Conservation (phyloP, 2,888 invertebrate species). For the Nomada hirtipes region DNA sequence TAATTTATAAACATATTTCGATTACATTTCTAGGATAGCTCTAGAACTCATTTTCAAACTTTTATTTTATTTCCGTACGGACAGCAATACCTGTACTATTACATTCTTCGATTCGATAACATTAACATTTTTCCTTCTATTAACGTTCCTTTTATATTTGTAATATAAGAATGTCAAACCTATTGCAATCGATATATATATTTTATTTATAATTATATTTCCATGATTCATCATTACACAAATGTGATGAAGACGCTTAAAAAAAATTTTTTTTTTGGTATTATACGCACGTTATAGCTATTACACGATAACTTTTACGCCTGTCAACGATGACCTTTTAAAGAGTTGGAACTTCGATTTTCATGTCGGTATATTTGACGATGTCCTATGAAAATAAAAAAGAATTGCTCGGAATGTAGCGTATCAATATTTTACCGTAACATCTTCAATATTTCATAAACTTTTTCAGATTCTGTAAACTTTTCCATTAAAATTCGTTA, state of each 20-base stretch:
- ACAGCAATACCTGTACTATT: conserved; percentile 72
- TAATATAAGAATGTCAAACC: conserved; percentile 73
- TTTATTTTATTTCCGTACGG: conserved; percentile 65
- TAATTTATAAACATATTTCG: conserved; percentile 62
- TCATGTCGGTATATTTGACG: conserved; percentile 19
- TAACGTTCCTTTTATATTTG: conserved; percentile 72
- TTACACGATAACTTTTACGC: conserved; percentile 37
- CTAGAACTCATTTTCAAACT: conserved; percentile 60
- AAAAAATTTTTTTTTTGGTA: conserved; percentile 46
- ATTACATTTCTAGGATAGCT: conserved; percentile 55
- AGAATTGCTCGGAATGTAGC: conserved; percentile 47
- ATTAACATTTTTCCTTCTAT: conserved; percentile 74
- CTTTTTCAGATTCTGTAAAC: conserved; percentile 27
- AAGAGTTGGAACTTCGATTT: conserved; percentile 50
- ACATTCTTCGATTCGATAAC: conserved; percentile 74
- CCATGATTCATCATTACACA: conserved; percentile 56
- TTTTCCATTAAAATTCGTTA: conserved; percentile 48
- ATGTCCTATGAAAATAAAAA: conserved; percentile 57
- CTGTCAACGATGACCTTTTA: conserved; percentile 43
- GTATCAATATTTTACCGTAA: conserved; percentile 30
- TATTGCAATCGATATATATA: conserved; percentile 69
- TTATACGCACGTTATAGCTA: conserved; percentile 43
- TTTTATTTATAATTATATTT: conserved; percentile 68
- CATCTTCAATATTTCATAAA: conserved; percentile 37
- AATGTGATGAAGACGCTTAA: conserved; percentile 54